Percentiles rank a stretch among this genome's conserved stretches.
phyloP scores from a whole-genome alignment of 2,888 invertebrate species.

The Ptychoptera albimana region DNA sequence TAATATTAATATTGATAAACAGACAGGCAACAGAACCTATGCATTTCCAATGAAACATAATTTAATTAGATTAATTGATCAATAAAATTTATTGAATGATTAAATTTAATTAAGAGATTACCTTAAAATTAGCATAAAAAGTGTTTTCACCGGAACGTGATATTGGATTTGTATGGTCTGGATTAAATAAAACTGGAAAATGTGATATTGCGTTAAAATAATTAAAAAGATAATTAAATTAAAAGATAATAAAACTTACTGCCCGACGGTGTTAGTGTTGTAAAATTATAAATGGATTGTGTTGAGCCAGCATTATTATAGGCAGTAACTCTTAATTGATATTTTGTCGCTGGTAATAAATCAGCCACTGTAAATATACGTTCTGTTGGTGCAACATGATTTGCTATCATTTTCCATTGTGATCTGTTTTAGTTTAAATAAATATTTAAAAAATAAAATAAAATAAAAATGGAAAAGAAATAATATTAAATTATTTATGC shows the following conservation, averaged over 20 bases:
- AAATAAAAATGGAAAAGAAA: background rate
- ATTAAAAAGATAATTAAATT: background rate
- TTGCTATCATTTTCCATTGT: conserved; percentile 64
- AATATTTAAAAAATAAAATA: background rate
- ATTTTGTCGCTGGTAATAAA: conserved; percentile 57
- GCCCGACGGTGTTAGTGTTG: conserved; percentile 61
- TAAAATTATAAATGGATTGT: conserved; percentile 68
- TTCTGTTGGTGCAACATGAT: conserved; percentile 66
- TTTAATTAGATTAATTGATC: background rate
- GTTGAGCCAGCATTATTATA: conserved; percentile 80
- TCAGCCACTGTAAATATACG: conserved; percentile 67
- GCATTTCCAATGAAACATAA: background rate
- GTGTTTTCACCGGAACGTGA: conserved; percentile 44
- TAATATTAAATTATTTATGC: background rate
- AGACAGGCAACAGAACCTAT: conserved; percentile 44
- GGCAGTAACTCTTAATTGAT: conserved; percentile 58
- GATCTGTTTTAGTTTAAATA: too few species aligned
- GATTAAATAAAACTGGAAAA: conserved; percentile 35
- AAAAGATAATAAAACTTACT: conserved; percentile 35
- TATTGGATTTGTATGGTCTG: conserved; percentile 48
- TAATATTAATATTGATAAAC: conserved; percentile 48
- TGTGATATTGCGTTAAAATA: background rate
- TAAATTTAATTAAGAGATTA: conserved; percentile 7
- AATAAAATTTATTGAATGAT: too few species aligned
- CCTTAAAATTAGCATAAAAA: conserved; percentile 45